Evolutionary conservation across 30 jellyfish, hydroid and myxozoan species (phyloP), one percentile per base, ranked within the genome.

Genomic region (Turritopsis dohrnii): DNA sequence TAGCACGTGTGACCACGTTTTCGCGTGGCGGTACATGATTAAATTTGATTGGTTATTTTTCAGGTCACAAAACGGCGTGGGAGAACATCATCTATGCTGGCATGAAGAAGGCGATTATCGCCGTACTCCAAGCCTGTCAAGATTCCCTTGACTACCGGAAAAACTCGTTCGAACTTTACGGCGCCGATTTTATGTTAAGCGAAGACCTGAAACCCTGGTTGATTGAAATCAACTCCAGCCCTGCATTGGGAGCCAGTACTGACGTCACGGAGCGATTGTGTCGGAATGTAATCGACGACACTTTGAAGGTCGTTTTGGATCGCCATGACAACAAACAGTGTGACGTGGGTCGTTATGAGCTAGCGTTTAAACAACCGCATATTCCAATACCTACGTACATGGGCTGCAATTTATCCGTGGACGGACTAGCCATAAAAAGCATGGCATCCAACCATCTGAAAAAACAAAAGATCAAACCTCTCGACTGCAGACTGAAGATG

Each of bases 201-300:
- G 96, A 88, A 71, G 93, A 93, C 52, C 72, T 79, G 79, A 69
- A 75, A 7, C 98, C 98, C 0, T 93, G 96, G 96, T 71, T 93
- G 87, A 88, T 93, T 65, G 98, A 93, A 65, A 93, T 93, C 81
- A 93, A 93, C 86, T 88, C 96, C 31, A 93, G 98, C 79, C 98
- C 98, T 0, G 98, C 98, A 1, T 72, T 93, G 90, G 95, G 98
- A 0, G 89, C 98, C 21, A 93, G 98, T 52, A 93, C 98, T 1
- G 84, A 92, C 16, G 96, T 93, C 17, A 93, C 98, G 1, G 94
- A 93, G 73, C 82, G 65, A 72, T 85, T 93, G 18, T 93, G 98
- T 71, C 90, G 95, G 53, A 90, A 93, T 27, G 96, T 93, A 17
- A 88, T 93, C 52, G 96, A 93, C 28, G 98, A 93, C 72, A 88